Percentiles rank a stretch among this genome's conserved stretches.
These are phyloP conservation scores for Acholoe squamosa DNA, from an alignment of 2,888 invertebrate species.

Conservation along the genomic window DNA sequence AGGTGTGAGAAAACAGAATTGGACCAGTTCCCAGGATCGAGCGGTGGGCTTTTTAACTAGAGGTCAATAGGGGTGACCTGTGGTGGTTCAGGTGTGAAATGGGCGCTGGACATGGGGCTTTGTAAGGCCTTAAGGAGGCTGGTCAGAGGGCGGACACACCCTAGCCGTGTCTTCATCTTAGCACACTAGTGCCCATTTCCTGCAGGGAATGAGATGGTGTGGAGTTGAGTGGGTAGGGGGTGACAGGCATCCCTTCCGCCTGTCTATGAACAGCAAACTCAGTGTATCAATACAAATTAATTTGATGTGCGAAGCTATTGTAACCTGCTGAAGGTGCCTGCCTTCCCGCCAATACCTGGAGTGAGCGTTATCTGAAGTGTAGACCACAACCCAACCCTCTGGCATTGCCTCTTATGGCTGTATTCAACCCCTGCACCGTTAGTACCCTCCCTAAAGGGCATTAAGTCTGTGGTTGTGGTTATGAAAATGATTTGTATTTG, in stretches of 20 bases:
- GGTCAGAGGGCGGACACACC: neutral
- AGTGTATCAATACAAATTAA: constrained; percentile 59
- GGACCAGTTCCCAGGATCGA: constrained; percentile 49
- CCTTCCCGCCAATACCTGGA: neutral
- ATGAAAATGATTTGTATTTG: too few relatives aligned
- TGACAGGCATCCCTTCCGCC: constrained; percentile 43
- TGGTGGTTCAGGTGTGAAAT: constrained; percentile 51
- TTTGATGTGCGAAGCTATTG: constrained; percentile 35
- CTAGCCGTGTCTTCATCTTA: constrained; percentile 45
- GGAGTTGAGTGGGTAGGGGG: neutral
- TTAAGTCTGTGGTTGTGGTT: too few relatives aligned
- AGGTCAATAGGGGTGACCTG: constrained; percentile 44
- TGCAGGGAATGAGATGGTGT: constrained; percentile 26
- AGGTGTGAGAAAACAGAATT: neutral
- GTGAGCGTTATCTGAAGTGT: neutral
- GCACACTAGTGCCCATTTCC: constrained; percentile 60
- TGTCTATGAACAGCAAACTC: constrained; percentile 21
- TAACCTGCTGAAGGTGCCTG: neutral
- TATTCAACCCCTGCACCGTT: too few relatives aligned
- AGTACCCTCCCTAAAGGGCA: too few relatives aligned
- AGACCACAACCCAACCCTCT: too few relatives aligned
- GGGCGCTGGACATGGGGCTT: constrained; percentile 21
- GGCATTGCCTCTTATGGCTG: too few relatives aligned
- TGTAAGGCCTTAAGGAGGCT: neutral
- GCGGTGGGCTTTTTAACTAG: constrained; percentile 25